Conservation (phyloP, 2,113 vertebrate species). For the Pygoscelis antarcticus region DNA sequence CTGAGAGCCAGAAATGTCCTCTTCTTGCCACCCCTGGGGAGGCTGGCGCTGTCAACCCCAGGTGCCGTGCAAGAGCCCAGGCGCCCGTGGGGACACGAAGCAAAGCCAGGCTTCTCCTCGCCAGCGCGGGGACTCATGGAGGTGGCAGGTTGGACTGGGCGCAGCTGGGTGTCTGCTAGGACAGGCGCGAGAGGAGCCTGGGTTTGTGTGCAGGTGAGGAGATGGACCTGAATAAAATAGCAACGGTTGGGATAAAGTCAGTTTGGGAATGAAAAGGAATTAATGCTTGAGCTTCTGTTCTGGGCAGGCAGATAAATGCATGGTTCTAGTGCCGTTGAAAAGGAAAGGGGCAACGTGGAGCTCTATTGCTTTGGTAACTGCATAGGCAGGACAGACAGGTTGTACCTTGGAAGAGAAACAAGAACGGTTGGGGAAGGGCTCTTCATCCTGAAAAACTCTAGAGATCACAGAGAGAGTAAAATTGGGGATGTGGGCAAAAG, state of each 20-base stretch:
- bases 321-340: background rate
- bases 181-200: rapidly evolving
- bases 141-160: background rate
- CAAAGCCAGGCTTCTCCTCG: background rate
- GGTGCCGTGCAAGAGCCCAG: rapidly evolving
- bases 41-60: rapidly evolving
- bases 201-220: background rate
- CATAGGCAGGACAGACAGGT: background rate
- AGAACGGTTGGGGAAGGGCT: background rate
- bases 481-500: background rate
- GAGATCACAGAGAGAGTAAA: background rate
- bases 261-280: background rate
- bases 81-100: rapidly evolving
- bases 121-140: rapidly evolving
- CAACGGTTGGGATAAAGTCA: rapidly evolving
- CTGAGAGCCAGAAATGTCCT: background rate
- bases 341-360: background rate
- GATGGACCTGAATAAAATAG: background rate
- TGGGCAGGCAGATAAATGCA: background rate
- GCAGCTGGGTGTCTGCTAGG: background rate
- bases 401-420: background rate
- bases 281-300: background rate
- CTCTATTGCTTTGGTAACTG: background rate
- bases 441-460: background rate
- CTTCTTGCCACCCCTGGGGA: rapidly evolving